Percentiles rank a stretch among this genome's conserved stretches.
Conservation (phyloP, 2,113 vertebrate species). For the Cinclus mexicanus region DNA sequence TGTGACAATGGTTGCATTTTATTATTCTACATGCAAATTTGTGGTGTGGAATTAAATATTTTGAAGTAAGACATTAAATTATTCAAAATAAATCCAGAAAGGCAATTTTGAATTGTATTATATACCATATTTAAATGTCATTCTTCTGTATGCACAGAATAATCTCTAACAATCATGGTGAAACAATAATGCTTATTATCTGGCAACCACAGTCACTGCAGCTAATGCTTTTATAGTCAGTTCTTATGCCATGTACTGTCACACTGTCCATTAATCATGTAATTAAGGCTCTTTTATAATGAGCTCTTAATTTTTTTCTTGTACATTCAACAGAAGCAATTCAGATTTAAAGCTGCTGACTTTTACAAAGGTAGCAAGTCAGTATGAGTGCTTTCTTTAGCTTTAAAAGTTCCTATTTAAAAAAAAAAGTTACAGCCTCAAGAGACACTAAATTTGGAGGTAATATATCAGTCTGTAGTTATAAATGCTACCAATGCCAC, state of each 20-base stretch:
- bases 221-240: neutral
- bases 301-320: conserved; percentile 13
- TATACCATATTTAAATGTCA: neutral
- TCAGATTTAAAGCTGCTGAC: neutral
- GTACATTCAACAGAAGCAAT: neutral
- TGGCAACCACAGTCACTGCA: neutral
- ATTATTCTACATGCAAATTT: neutral
- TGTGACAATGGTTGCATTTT: neutral
- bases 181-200: conserved; percentile 9
- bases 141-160: neutral
- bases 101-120: neutral
- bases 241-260: neutral
- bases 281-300: conserved; percentile 26
- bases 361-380: neutral
- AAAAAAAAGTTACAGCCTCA: neutral
- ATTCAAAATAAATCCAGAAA: conserved; percentile 22
- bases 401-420: neutral
- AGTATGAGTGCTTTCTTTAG: neutral
- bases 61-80: conserved; percentile 1
- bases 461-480: neutral
- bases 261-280: conserved; percentile 48
- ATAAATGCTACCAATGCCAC: neutral
- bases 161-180: neutral
- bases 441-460: neutral
- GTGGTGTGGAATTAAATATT: neutral